Conservation (phyloP, 2,113 vertebrate genomes). For the Pantherophis guttatus region DNA sequence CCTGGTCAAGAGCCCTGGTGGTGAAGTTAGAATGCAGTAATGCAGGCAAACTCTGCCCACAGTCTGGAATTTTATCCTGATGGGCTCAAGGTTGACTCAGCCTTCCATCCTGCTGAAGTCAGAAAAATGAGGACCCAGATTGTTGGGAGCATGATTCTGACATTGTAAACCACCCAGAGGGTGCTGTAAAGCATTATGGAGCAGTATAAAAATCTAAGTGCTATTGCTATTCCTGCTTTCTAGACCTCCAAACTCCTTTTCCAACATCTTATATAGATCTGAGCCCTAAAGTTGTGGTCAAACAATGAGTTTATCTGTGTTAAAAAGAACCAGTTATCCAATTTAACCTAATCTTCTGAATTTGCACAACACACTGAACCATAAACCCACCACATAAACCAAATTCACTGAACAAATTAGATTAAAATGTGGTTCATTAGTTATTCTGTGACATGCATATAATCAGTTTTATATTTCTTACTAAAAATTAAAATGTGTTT, state of each 20-base stretch:
- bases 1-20: not conserved
- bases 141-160: no score
- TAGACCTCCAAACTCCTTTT: not conserved
- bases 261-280: not conserved
- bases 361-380: not conserved
- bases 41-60: not conserved
- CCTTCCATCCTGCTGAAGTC: not conserved
- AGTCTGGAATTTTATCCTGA: not conserved
- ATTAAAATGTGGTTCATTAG: not conserved
- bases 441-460: not conserved
- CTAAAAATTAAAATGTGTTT: not conserved
- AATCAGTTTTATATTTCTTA: not conserved
- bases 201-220: not conserved
- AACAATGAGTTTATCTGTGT: not conserved
- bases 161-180: no score
- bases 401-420: not conserved
- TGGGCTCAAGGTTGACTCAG: not conserved
- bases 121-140: no score
- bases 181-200: no score
- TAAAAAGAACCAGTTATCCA: not conserved
- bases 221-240: not conserved
- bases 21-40: not conserved
- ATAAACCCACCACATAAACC: not conserved
- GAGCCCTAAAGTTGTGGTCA: not conserved
- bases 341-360: not conserved